Conservation (phyloP, 2,888 invertebrate genomes). For the Metallyticus violacea region DNA sequence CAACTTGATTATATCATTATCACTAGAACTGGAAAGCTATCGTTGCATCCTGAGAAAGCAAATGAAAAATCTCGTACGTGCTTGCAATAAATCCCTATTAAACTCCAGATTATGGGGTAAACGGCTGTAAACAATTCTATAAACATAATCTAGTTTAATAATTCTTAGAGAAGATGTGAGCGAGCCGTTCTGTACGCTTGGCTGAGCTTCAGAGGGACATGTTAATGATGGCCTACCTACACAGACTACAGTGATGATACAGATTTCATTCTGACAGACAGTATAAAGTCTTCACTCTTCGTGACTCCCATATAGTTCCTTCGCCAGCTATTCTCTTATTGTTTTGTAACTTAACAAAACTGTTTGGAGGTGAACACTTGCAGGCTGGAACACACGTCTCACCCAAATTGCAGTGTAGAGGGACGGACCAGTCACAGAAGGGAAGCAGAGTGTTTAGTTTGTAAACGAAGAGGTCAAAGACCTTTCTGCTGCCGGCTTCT, state of each 20-base stretch:
- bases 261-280: background rate
- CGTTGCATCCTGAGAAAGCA: background rate
- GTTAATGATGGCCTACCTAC: background rate
- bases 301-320: background rate
- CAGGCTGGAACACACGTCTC: background rate
- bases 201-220: background rate
- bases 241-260: background rate
- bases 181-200: background rate
- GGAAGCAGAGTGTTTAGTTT: background rate
- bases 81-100: background rate
- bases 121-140: background rate
- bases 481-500: background rate
- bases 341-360: background rate
- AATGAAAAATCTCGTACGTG: background rate
- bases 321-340: background rate
- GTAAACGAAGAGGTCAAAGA: background rate
- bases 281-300: background rate
- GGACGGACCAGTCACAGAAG: no score
- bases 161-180: background rate
- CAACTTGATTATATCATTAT: background rate
- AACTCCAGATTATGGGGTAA: background rate
- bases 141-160: background rate
- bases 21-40: background rate
- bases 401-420: background rate
- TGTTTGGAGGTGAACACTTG: background rate